Evolutionary conservation across 2,888 invertebrate genomes (phyloP).

Genomic region (Ectemnius lituratus): DNA sequence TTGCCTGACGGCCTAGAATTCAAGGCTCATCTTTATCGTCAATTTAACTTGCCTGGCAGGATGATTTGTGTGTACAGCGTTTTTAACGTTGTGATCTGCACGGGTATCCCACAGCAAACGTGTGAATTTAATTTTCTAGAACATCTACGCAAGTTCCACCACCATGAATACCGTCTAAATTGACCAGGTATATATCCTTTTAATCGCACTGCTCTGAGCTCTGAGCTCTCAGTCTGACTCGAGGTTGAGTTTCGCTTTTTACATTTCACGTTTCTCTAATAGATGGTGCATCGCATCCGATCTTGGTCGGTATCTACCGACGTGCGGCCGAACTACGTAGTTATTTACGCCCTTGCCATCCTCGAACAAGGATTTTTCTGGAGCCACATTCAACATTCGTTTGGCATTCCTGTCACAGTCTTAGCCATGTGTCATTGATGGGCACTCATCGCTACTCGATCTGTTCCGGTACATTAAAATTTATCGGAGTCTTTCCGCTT

Average conservation of each 20-base stretch:
- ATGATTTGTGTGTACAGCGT: not conserved
- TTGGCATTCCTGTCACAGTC: too few relatives aligned
- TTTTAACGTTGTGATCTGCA: not conserved
- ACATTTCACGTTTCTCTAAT: not conserved
- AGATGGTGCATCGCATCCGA: not conserved
- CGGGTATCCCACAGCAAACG: not conserved
- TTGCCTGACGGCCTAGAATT: too few relatives aligned
- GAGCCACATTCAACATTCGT: too few relatives aligned
- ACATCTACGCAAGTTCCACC: conserved; percentile 28
- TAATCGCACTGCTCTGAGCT: not conserved
- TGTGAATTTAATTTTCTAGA: conserved; percentile 12
- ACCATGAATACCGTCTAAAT: conserved; percentile 47
- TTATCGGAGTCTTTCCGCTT: too few relatives aligned
- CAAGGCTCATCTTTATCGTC: not conserved
- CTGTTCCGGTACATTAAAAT: too few relatives aligned
- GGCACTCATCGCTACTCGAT: too few relatives aligned
- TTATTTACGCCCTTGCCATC: not conserved
- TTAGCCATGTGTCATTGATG: too few relatives aligned
- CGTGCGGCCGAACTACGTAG: not conserved
- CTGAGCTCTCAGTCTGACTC: too few relatives aligned
- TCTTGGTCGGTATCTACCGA: not conserved
- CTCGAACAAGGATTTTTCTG: too few relatives aligned
- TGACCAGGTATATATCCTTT: conserved; percentile 21
- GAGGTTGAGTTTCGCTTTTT: not conserved
- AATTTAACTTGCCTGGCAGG: conserved; percentile 1